These are phyloP conservation scores for Loris lydekkerianus DNA, from an alignment of 2,797 vertebrate species.

Conservation along the genomic window DNA sequence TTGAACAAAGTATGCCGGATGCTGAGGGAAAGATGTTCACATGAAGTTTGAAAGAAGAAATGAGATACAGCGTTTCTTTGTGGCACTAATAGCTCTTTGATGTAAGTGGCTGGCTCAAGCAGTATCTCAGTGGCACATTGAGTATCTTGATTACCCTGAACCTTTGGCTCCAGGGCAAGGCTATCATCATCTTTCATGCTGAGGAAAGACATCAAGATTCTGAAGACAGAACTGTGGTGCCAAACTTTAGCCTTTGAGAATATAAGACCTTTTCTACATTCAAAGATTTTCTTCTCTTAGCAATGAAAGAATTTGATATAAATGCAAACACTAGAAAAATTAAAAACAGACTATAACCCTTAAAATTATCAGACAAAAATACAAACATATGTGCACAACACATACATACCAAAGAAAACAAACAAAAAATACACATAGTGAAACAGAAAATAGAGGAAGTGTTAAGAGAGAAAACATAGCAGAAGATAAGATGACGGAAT, in stretches of 20 bases:
- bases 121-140: background rate
- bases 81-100: background rate
- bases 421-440: background rate
- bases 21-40: background rate
- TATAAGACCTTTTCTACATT: background rate
- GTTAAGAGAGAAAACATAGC: conserved; percentile 35
- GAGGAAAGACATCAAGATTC: conserved; percentile 40
- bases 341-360: conserved; percentile 62
- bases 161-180: background rate
- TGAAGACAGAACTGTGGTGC: background rate
- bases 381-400: conserved; percentile 42
- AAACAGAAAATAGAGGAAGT: conserved; percentile 56
- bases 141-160: background rate
- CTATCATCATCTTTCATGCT: background rate
- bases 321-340: conserved; percentile 61
- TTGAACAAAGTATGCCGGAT: background rate
- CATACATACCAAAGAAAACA: conserved; percentile 39
- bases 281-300: conserved; percentile 50
- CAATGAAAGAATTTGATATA: conserved; percentile 67
- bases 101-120: background rate
- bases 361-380: conserved; percentile 60
- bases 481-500: conserved; percentile 49
- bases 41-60: background rate
- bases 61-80: background rate
- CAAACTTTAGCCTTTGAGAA: conserved; percentile 56